Base-by-base conservation (phyloP, 2,888 invertebrate species). In the Nymphalis c-album region DNA sequence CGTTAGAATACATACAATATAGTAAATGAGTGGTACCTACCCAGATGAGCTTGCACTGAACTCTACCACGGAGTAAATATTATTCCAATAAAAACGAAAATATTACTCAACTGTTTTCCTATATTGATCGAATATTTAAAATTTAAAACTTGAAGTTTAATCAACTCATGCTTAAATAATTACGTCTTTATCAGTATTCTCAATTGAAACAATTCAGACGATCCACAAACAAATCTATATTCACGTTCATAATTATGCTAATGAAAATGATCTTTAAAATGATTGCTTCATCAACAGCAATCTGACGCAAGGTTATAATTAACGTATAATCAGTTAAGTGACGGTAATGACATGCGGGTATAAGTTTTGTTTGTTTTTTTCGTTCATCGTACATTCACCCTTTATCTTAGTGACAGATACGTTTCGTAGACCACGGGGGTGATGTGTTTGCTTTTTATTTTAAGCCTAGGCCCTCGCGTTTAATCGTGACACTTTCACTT, bases 281-380 rank as follows among this genome's bases (percentile, higher is more conserved):
- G 83, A 89, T 89, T 84, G 84, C 83, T 78, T 81, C 84, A 84
- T 88, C 87, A 87, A 84, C 84, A 85, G 85, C 87, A 91, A 91
- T 91, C 91, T 89, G 89, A 87, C 78, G 81, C 85, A 83, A 85
- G 83, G 83, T 71, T 81, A 83, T 90, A 88, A 90, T 91, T 91
- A 90, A 88, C 82, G 81, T 78, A 79, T 88, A 88, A 89, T 88
- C 86, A 85, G 84, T 85, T 88, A 89, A 91, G 87, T 90, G 89
- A 85, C 86, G 85, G 84, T 89, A 90, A 90, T 88, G 89, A 85
- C 88, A 90, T 90, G 90, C 90, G 90, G 90, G 90, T 75, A 60
- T 72, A 72, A 75, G 77, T 74, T 72, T 26, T 80, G 80, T 79
- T 82, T 88, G 86, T 85, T 82, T 76, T 84, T 87, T 85, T 80